Conservation (phyloP, 1,140 invertebrate genomes). For the Lasioglossum albipes region DNA sequence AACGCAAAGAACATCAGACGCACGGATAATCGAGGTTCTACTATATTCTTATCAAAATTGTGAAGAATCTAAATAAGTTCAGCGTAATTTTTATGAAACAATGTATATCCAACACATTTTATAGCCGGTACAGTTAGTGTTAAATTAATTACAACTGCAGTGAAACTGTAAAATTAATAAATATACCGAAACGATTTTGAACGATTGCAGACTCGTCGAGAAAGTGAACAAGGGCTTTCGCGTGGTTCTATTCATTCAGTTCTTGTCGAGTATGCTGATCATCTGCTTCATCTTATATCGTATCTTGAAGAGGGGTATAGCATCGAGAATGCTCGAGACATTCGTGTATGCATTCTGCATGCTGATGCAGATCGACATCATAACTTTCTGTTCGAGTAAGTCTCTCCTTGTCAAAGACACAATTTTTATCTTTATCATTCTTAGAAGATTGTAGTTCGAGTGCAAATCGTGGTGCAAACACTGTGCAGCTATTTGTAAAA, state of each 20-base stretch:
- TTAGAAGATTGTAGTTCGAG: neutral
- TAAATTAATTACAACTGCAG: neutral
- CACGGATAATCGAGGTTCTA: too few species aligned
- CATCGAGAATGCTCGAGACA: conserved; percentile 64
- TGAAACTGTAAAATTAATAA: too few species aligned
- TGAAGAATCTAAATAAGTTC: too few species aligned
- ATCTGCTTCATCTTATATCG: conserved; percentile 53
- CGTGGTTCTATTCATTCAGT: conserved; percentile 49
- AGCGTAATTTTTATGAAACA: too few species aligned
- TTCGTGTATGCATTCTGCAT: conserved; percentile 51
- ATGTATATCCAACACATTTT: too few species aligned
- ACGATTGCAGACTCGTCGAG: conserved; percentile 30
- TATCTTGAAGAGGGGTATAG: conserved; percentile 65
- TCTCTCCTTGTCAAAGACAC: neutral
- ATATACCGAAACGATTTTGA: too few species aligned
- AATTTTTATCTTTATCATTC: neutral
- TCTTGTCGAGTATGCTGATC: conserved; percentile 37
- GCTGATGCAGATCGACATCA: conserved; percentile 67
- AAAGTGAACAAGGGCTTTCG: conserved; percentile 44
- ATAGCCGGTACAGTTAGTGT: too few species aligned
- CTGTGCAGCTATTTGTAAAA: too few species aligned
- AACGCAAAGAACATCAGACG: too few species aligned
- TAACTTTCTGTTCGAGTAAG: conserved; percentile 27
- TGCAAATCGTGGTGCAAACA: too few species aligned
- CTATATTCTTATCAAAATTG: too few species aligned